phyloP scores from a whole-genome alignment of 2,888 invertebrate genomes.

The Anthrax anthrax region DNA sequence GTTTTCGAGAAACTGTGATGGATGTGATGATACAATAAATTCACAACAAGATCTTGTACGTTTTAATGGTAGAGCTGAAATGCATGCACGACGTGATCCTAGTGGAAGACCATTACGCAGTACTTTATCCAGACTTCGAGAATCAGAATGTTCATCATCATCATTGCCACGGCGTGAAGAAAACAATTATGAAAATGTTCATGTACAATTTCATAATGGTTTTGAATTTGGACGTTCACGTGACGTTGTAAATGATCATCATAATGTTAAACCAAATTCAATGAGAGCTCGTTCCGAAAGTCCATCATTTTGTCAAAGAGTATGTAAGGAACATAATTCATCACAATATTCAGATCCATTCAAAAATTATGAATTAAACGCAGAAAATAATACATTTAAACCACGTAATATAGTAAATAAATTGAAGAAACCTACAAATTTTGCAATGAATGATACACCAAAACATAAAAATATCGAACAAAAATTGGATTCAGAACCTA shows the following conservation, averaged over 20 bases:
- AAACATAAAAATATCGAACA: background rate
- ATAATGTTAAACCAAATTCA: constrained; percentile 16
- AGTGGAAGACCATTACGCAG: constrained; percentile 24
- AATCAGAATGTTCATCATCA: constrained; percentile 15
- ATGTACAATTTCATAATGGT: constrained; percentile 33
- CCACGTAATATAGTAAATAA: constrained; percentile 14
- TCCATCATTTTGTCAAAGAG: constrained; percentile 25
- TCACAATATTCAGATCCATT: constrained; percentile 27
- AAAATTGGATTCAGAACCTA: constrained; percentile 2
- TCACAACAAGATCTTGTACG: constrained; percentile 29
- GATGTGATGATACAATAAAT: constrained; percentile 22
- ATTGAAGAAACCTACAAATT: background rate
- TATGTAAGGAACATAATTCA: constrained; percentile 12
- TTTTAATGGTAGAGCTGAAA: constrained; percentile 26
- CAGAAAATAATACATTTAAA: constrained; percentile 29
- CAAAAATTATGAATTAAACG: constrained; percentile 30
- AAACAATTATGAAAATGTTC: constrained; percentile 33
- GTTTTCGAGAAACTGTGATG: constrained; percentile 34
- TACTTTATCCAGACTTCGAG: constrained; percentile 27
- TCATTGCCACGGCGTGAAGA: constrained; percentile 18
- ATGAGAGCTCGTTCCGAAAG: constrained; percentile 31
- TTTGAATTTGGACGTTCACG: constrained; percentile 32
- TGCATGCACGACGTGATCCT: constrained; percentile 21
- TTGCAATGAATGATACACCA: background rate
- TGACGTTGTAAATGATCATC: constrained; percentile 20